phyloP scores from a whole-genome alignment of 2,888 invertebrate genomes.

The Drosophila kambysellisi region DNA sequence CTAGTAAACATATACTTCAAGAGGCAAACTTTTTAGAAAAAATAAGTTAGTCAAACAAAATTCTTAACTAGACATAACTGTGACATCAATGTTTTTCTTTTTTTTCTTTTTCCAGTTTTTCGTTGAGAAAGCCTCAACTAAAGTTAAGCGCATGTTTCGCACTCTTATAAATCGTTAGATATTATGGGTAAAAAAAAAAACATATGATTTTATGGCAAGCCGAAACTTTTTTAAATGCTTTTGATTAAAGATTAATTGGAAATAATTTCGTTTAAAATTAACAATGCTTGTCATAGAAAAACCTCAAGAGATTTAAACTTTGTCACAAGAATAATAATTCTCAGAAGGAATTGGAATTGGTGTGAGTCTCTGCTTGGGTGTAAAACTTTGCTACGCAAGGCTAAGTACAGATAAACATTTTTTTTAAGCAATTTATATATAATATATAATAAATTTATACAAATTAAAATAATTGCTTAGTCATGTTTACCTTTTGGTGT shows the following conservation, averaged over 20 bases:
- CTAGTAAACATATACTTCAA: slow-evolving; percentile 27
- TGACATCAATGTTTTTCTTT: slow-evolving; percentile 23
- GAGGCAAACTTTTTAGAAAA: slow-evolving; percentile 13
- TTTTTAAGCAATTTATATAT: background rate
- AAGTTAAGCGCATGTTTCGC: background rate
- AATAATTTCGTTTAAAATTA: background rate
- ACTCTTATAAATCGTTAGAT: background rate
- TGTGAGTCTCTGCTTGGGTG: background rate
- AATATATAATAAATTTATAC: too few relatives aligned
- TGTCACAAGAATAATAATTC: background rate
- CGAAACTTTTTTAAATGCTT: background rate
- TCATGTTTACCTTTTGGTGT: background rate
- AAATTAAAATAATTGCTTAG: too few relatives aligned
- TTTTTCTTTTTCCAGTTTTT: slow-evolving; percentile 3
- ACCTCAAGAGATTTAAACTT: background rate
- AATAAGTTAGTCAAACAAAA: slow-evolving; percentile 22
- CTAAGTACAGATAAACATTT: background rate
- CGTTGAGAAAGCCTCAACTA: background rate
- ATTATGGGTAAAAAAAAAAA: too few relatives aligned
- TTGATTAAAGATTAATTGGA: background rate
- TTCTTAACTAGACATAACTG: slow-evolving; percentile 35
- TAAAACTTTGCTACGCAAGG: background rate
- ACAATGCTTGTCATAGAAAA: background rate
- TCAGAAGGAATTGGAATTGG: background rate
- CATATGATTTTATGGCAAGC: background rate